Evolutionary conservation across 2,797 vertebrate genomes (phyloP), one percentile per base, ranked within the genome.

Genomic region (Xerus rutilus): DNA sequence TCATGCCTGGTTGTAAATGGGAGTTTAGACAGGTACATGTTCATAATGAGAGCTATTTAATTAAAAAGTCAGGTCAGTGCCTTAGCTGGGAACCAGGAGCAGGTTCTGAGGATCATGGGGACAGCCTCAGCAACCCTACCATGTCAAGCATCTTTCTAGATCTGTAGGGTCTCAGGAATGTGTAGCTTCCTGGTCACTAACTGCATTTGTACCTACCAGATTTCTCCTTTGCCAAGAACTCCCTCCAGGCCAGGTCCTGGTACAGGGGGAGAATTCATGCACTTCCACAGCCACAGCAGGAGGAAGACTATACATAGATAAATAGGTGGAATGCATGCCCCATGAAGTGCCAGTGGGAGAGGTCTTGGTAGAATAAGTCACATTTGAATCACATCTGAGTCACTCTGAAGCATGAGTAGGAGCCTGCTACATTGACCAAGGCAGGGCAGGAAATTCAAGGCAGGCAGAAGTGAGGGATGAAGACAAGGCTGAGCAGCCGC

Each of bases 371-470:
- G 47, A 52, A 69, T 79, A 69, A 64, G 70, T 96, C 87, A 35
- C 17, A 0, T 32, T 11, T 95, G 95, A 97, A 83, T 96, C 83
- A 94, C 52, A 23, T 45, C 83, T 76, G 87, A 96, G 92, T 96
- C 92, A 96, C 62, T 82, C 54, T 45, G 54, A 77, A 65, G 49
- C 25, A 62, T 76, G 72, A 69, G 69, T 18, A 87, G 43, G 79
- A 86, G 20, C 81, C 87, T 0, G 1, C 65, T 62, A 78, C 45
- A 62, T 83, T 65, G 70, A 14, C 35, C 20, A 64, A 94, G 17
- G 70, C 76, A 89, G 83, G 54, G 52, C 87, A 52, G 87, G 92
- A 88, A 94, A 91, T 90, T 93, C 77, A 78, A 86, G 79, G 54
- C 77, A 30, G 64, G 43, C 45, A 3, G 39, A 52, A 79, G 81